Conservation (phyloP, 2,888 invertebrate genomes). For the Sesia bembeciformis region DNA sequence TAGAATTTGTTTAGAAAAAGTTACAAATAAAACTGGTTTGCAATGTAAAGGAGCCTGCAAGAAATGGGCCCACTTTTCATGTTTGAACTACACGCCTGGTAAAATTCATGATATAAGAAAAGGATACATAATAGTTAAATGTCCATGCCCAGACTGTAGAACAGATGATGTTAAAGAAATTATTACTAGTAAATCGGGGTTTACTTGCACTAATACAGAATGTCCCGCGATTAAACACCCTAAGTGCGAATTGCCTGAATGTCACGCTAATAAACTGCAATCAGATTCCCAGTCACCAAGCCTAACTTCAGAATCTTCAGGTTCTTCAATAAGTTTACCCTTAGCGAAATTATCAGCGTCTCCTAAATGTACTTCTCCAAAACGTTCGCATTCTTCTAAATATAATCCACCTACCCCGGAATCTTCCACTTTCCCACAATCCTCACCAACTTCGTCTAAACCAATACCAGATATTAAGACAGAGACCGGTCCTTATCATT, state of each 20-base stretch:
- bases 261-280: slow-evolving; percentile 6
- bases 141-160: slow-evolving; percentile 57
- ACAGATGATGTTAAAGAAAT: slow-evolving; percentile 6
- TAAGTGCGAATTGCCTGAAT: slow-evolving; percentile 11
- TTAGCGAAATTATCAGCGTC: too few relatives aligned
- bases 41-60: slow-evolving; percentile 52
- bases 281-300: too few relatives aligned
- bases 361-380: too few relatives aligned
- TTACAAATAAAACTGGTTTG: slow-evolving; percentile 39
- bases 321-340: too few relatives aligned
- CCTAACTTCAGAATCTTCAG: too few relatives aligned
- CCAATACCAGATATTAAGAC: too few relatives aligned
- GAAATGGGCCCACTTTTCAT: slow-evolving; percentile 49
- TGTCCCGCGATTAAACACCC: slow-evolving; percentile 10
- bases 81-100: slow-evolving; percentile 52
- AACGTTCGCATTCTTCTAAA: too few relatives aligned
- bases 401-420: too few relatives aligned
- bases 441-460: too few relatives aligned
- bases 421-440: too few relatives aligned
- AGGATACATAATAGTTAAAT: slow-evolving; percentile 43
- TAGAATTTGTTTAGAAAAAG: slow-evolving; percentile 46
- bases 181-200: not conserved
- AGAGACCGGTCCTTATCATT: too few relatives aligned
- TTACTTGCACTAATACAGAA: not conserved
- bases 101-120: slow-evolving; percentile 48